Evolutionary conservation across 2,888 invertebrate genomes (phyloP).

Genomic region (Perizoma affinitatum): DNA sequence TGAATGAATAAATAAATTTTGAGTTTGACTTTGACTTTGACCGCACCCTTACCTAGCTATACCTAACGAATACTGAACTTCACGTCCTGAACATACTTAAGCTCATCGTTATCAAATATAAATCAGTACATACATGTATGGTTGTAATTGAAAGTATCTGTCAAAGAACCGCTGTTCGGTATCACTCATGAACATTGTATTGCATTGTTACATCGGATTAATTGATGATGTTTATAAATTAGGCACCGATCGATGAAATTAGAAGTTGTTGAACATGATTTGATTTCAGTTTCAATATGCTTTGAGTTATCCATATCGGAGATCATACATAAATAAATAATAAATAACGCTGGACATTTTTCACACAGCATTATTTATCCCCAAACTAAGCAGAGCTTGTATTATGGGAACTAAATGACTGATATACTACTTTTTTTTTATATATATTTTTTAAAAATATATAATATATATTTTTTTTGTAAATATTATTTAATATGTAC

Average conservation of each 20-base stretch:
- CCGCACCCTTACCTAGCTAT: conserved; percentile 34
- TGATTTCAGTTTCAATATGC: conserved; percentile 25
- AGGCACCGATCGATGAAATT: conserved; percentile 47
- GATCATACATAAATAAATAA: too few relatives aligned
- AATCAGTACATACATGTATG: conserved; percentile 40
- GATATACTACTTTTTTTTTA: too few relatives aligned
- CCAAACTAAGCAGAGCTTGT: too few relatives aligned
- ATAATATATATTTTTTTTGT: too few relatives aligned
- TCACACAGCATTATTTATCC: too few relatives aligned
- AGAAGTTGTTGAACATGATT: conserved; percentile 32
- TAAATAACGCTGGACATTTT: too few relatives aligned
- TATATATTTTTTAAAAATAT: too few relatives aligned
- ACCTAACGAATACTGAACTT: conserved; percentile 47
- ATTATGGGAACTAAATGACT: too few relatives aligned
- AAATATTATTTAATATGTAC: too few relatives aligned
- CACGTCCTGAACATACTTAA: conserved; percentile 45
- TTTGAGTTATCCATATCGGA: conserved; percentile 11
- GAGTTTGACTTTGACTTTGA: conserved; percentile 1
- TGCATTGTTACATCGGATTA: conserved; percentile 65
- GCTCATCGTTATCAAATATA: conserved; percentile 43
- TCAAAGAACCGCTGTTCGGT: conserved; percentile 64
- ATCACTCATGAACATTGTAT: conserved; percentile 69
- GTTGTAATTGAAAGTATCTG: conserved; percentile 68
- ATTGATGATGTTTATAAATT: conserved; percentile 61
- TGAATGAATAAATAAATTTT: too few relatives aligned